A percentile compares a stretch with the other conserved stretches of the same genome.
phyloP scores from a whole-genome alignment of 2,113 vertebrate genomes.

The Sapayoa aenigma region DNA sequence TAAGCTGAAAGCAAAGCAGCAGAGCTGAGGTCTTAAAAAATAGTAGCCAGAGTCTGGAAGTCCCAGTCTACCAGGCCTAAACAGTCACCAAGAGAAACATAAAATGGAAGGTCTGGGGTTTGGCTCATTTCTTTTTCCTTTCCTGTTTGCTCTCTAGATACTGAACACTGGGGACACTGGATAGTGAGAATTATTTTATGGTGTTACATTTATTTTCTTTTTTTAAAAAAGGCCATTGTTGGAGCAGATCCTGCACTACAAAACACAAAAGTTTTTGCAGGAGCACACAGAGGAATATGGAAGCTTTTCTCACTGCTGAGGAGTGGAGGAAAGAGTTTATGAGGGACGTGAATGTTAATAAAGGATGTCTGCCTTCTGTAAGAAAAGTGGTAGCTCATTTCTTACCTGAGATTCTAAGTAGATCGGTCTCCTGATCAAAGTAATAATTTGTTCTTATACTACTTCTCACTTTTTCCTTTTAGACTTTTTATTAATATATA shows the following conservation, averaged over 20 bases:
- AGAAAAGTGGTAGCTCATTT: not conserved
- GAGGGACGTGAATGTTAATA: not conserved
- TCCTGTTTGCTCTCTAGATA: not conserved
- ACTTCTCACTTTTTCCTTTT: not conserved
- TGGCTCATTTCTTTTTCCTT: not conserved
- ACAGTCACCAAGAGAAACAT: not conserved
- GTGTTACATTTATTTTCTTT: not conserved
- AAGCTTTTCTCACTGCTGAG: not conserved
- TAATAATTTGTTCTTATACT: not conserved
- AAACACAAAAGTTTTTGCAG: not conserved
- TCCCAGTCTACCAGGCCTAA: not conserved
- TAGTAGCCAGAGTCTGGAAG: not conserved
- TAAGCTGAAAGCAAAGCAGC: not conserved
- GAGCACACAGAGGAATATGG: not conserved
- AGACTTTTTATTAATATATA: not conserved
- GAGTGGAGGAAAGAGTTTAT: not conserved
- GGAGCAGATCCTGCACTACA: not conserved
- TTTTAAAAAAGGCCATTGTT: not conserved
- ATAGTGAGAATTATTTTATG: not conserved
- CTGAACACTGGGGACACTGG: not conserved
- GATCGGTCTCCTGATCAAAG: not conserved
- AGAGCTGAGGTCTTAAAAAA: not conserved
- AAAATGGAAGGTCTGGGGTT: not conserved
- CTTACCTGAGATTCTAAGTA: not conserved
- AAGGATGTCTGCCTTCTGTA: not conserved